phyloP scores from a whole-genome alignment of 2,888 invertebrate species.

The Caenorhabditis sp. region DNA sequence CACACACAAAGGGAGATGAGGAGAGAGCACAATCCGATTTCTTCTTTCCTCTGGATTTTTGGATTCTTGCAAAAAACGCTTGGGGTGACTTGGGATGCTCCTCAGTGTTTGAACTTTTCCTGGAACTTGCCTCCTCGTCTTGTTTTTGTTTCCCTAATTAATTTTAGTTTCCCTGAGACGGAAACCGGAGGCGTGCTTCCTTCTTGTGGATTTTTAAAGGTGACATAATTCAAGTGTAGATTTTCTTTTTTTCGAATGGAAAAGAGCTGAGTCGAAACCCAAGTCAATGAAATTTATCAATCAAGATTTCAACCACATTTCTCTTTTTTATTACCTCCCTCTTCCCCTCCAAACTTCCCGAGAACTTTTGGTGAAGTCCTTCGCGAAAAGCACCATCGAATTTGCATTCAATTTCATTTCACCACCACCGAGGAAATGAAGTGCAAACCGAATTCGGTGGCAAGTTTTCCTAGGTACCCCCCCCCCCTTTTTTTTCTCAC shows the following conservation, averaged over 20 bases:
- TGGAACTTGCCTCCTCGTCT: background rate
- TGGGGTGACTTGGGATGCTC: background rate
- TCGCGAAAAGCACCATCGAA: constrained; percentile 22
- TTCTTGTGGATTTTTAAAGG: constrained; percentile 12
- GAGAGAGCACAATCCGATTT: background rate
- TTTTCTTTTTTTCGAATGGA: too few relatives aligned
- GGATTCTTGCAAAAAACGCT: constrained; percentile 9
- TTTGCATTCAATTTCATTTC: constrained; percentile 51
- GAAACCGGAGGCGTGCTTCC: too few relatives aligned
- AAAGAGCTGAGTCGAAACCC: too few relatives aligned
- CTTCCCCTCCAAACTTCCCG: background rate
- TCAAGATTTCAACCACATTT: constrained; percentile 8
- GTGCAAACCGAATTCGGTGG: constrained; percentile 50
- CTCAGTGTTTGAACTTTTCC: background rate
- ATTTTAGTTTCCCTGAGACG: too few relatives aligned
- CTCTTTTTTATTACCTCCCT: constrained; percentile 10
- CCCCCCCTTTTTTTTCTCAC: too few relatives aligned
- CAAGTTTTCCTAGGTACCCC: background rate
- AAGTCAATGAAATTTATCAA: background rate
- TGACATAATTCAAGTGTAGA: constrained; percentile 1
- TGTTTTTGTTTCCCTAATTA: constrained; percentile 4
- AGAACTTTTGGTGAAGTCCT: background rate
- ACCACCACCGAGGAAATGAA: too few relatives aligned
- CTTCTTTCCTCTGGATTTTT: background rate
- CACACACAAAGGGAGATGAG: too few relatives aligned